Percentiles rank a stretch among this genome's conserved stretches.
phyloP scores from a whole-genome alignment of 2,797 vertebrate species.

The Eulemur mongoz region DNA sequence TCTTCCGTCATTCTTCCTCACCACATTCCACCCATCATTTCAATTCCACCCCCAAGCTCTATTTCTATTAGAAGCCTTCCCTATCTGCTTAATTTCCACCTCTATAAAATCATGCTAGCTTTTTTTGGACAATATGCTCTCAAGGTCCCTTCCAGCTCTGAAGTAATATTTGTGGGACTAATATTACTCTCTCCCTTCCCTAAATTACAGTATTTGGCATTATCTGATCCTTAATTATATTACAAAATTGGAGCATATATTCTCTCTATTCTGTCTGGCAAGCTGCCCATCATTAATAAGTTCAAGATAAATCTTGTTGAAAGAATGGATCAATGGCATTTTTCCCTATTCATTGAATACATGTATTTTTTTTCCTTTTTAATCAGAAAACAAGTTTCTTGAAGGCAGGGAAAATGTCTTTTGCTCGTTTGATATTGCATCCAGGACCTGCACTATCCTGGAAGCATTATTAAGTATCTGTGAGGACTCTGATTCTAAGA shows the following conservation, averaged over 20 bases:
- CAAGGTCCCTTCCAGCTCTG: not conserved
- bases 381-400: not conserved
- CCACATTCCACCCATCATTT: not conserved
- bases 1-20: not conserved
- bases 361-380: not conserved
- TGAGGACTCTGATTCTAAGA: not conserved
- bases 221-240: not conserved
- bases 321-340: not conserved
- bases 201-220: not conserved
- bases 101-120: not conserved
- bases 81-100: not conserved
- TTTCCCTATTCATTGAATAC: not conserved
- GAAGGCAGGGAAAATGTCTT: not conserved
- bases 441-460: not conserved
- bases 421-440: conserved; percentile 1
- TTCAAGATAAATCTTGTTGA: conserved; percentile 26
- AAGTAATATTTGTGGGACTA: not conserved
- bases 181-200: not conserved
- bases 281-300: not conserved
- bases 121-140: not conserved
- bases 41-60: not conserved
- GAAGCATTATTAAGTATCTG: not conserved
- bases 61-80: not conserved
- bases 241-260: not conserved
- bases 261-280: not conserved